Conservation (phyloP, 2,113 vertebrate genomes). For the Xiphophorus hellerii region DNA sequence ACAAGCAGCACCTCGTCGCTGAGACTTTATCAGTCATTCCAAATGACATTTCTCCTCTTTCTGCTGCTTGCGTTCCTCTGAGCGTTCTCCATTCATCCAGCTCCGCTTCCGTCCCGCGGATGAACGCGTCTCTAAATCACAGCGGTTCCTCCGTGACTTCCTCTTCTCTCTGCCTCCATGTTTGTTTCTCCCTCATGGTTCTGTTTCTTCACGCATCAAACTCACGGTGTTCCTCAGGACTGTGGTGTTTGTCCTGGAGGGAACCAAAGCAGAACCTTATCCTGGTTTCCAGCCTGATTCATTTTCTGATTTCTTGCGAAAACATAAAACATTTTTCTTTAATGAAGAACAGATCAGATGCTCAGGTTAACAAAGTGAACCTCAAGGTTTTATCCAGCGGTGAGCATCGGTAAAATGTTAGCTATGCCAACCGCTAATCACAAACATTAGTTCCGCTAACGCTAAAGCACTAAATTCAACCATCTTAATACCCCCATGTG, state of each 20-base stretch:
- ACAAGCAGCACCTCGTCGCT: slow-evolving; percentile 59
- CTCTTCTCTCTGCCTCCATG: neutral
- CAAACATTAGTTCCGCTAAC: too few species aligned
- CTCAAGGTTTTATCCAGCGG: too few species aligned
- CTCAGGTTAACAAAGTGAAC: too few species aligned
- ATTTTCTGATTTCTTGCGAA: too few species aligned
- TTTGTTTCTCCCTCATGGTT: neutral
- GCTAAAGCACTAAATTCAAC: too few species aligned
- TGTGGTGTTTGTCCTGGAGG: neutral
- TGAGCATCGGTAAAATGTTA: too few species aligned
- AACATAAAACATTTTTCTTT: too few species aligned
- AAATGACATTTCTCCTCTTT: slow-evolving; percentile 50
- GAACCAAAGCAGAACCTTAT: neutral
- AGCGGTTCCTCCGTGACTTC: neutral
- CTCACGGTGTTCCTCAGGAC: neutral
- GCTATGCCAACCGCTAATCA: too few species aligned
- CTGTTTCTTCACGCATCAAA: neutral
- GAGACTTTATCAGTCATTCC: slow-evolving; percentile 67
- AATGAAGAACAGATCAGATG: too few species aligned
- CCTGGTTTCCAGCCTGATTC: too few species aligned
- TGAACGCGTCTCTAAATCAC: slow-evolving; percentile 17
- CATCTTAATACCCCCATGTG: too few species aligned
- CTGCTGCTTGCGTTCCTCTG: slow-evolving; percentile 9
- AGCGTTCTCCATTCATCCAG: slow-evolving; percentile 30
- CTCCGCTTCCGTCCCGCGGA: slow-evolving; percentile 20